Base-by-base conservation (phyloP, 2,113 vertebrate species). In the Barbus barbus region DNA sequence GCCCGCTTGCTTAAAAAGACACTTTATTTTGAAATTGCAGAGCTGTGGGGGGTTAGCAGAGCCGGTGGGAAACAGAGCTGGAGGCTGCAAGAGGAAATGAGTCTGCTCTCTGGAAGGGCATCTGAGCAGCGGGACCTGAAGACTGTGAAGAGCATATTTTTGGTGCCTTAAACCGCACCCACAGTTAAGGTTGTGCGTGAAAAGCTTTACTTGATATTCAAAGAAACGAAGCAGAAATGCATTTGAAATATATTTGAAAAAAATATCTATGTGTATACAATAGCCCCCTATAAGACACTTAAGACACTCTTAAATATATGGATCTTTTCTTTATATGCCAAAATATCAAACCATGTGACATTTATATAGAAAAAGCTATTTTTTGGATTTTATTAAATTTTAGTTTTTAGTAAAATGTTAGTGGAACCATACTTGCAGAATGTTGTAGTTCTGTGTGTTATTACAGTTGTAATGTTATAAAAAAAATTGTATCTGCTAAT, bases 21-120 rank as follows among this genome's bases (percentile, higher is more conserved):
- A 69, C 83, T 84, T 71, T 84, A 78, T 84, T 84, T 78, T 56
- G 83, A 71, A 71, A 84, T 78, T 36, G 75, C 63, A 31, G 75
- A 71, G 75, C 75, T 9, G 63, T 56, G 83, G 83, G 83, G 61
- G 75, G 83, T 84, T 69, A 71, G 82, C 83, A 53, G 75, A 71
- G 75, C 61, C 36, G 33, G 61, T 56, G 75, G 73, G 74, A 51
- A 83, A 82, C 61, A 65, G 82, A 65, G 60, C 82, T 76, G 73
- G 73, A 61, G 82, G 56, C 44, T 36, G 77, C 77, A 2, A 14
- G 78, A 81, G 63, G 79, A 81, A 81, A 71, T 81, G 65, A 81
- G 61, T 78, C 44, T 78, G 83, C 74, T 41, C 75, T 69, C 61
- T 51, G 60, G 9, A 56, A 78, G 83, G 74, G 75, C 61, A 20